Base-by-base conservation (phyloP, 2,797 vertebrate species). In the Centroberyx gerrardi region DNA sequence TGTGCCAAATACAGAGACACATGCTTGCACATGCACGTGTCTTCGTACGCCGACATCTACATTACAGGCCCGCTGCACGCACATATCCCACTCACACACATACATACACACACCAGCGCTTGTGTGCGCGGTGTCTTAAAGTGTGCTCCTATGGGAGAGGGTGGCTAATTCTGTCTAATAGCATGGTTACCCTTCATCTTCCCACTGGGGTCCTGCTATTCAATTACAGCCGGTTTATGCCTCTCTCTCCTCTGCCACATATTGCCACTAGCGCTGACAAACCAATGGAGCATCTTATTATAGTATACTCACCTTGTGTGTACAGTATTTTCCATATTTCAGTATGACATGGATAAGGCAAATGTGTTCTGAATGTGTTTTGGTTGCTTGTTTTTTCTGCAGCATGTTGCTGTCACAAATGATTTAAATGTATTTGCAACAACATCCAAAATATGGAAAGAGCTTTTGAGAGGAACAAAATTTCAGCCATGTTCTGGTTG, bases 141-240 rank as follows among this genome's bases (percentile, higher is more conserved):
- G 76, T 83, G 76, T 64, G 78, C 84, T 86, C 91, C 90, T 86
- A 72, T 76, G 92, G 88, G 91, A 90, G 74, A 86, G 74, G 74
- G 86, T 76, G 77, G 84, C 90, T 93, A 93, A 93, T 93, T 93
- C 86, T 76, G 75, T 87, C 78, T 91, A 92, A 94, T 92, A 88
- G 86, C 85, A 83, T 82, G 87, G 87, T 82, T 89, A 87, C 88
- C 87, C 90, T 89, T 91, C 88, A 92, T 94, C 87, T 91, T 89
- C 80, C 92, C 90, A 80, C 69, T 82, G 91, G 87, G 89, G 87
- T 70, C 76, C 72, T 60, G 70, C 70, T 84, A 88, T 92, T 93
- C 92, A 94, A 91, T 93, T 93, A 93, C 85, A 70, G 86, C 67
- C 75, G 77, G 88, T 90, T 91, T 88, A 87, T 89, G 89, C 81